Evolutionary conservation across 2,888 invertebrate species (phyloP).

Genomic region (Tanaodytes sp.): DNA sequence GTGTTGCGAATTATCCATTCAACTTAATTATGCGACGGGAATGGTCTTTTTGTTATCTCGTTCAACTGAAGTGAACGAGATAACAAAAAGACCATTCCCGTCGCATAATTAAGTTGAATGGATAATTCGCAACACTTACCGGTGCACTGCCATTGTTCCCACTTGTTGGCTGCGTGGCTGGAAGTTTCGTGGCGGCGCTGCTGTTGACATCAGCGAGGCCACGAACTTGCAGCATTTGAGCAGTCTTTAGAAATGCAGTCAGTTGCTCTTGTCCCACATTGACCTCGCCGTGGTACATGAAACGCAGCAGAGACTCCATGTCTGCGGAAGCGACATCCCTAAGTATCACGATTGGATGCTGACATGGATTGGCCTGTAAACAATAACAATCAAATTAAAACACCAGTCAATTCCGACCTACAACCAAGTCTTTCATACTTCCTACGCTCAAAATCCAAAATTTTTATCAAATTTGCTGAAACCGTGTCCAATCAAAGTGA

Average conservation of each 20-base stretch:
- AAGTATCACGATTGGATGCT: constrained; percentile 91
- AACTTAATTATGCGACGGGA: constrained; percentile 16
- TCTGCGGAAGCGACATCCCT: constrained; percentile 89
- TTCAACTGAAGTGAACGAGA: too few relatives aligned
- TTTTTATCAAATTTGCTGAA: too few relatives aligned
- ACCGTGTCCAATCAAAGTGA: too few relatives aligned
- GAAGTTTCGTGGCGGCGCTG: constrained; percentile 69
- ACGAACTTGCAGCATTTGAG: constrained; percentile 89
- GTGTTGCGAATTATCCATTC: constrained; percentile 62
- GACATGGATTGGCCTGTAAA: constrained; percentile 85
- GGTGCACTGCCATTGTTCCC: constrained; percentile 82
- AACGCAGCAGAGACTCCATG: constrained; percentile 89
- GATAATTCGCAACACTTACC: constrained; percentile 74
- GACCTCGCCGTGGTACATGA: constrained; percentile 94
- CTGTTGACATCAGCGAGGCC: constrained; percentile 87
- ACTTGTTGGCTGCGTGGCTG: constrained; percentile 62
- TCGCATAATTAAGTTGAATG: constrained; percentile 18
- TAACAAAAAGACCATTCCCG: constrained; percentile 13
- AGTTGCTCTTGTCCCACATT: constrained; percentile 91
- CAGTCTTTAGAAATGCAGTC: constrained; percentile 88
- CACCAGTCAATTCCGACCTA: too few relatives aligned
- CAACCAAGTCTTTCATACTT: too few relatives aligned
- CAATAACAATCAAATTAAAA: neutral
- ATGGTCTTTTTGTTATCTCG: constrained; percentile 4
- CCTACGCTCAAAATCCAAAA: too few relatives aligned